Percentiles rank a stretch among this genome's conserved stretches.
These are phyloP conservation scores for Leucania comma DNA, from an alignment of 2,888 invertebrate genomes.

Conservation along the genomic window DNA sequence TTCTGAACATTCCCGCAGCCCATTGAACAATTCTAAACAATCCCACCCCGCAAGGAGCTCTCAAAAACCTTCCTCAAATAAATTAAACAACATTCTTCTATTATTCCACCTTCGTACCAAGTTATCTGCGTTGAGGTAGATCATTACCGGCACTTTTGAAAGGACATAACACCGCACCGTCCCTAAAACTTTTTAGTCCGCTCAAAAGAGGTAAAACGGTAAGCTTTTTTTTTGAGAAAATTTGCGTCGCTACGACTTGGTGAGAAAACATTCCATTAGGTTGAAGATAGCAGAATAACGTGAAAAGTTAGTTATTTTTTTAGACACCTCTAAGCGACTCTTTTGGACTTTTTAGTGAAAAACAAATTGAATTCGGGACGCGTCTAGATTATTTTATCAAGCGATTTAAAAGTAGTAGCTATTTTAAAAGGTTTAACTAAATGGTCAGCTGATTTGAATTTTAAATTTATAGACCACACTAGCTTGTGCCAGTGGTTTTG, in stretches of 20 bases:
- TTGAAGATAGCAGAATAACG: constrained; percentile 45
- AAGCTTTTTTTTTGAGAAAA: constrained; percentile 32
- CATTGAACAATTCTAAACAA: too few relatives aligned
- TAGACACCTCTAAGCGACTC: constrained; percentile 25
- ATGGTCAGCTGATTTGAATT: constrained; percentile 17
- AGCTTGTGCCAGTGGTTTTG: too few relatives aligned
- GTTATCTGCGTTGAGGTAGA: constrained; percentile 11
- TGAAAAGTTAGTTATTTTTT: constrained; percentile 48
- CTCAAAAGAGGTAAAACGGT: constrained; percentile 17
- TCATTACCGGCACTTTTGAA: constrained; percentile 36
- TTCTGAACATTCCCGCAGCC: too few relatives aligned
- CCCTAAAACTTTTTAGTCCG: constrained; percentile 14
- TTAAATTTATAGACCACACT: constrained; percentile 7
- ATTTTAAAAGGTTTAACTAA: constrained; percentile 25
- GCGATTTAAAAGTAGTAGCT: constrained; percentile 31
- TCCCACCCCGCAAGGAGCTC: too few relatives aligned
- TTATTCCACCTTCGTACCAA: neutral
- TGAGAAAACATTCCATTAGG: constrained; percentile 49
- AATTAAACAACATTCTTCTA: constrained; percentile 10
- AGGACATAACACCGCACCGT: constrained; percentile 13
- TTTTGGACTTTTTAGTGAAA: constrained; percentile 31
- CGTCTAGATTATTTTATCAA: constrained; percentile 20
- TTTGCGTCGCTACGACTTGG: constrained; percentile 15
- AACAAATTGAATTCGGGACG: constrained; percentile 39
- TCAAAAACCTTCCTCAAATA: neutral